Evolutionary conservation across 2,113 vertebrate species (phyloP), one percentile per base, ranked within the genome.

Genomic region (Catharus bicknelli): DNA sequence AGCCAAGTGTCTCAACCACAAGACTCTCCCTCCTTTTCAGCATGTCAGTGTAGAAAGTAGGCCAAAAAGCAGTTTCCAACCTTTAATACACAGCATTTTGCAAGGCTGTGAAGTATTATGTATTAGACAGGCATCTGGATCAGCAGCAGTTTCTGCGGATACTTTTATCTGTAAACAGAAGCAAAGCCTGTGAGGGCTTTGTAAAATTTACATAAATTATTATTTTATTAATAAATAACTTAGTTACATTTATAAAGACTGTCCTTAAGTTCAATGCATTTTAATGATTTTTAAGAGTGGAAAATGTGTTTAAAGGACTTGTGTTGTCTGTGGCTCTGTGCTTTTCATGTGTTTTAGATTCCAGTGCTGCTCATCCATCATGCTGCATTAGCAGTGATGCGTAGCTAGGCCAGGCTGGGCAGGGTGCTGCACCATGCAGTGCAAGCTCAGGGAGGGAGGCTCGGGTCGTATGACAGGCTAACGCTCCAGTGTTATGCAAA

Each of bases 1-100:
- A 95, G 94, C 96, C 95, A 95, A 95, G 90, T 91, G 93, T 95
- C 96, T 96, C 93, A 95, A 93, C 94, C 93, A 90, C 93, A 96
- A 94, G 90, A 86, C 75, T 87, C 90, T 94, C 91, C 87, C 83
- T 96, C 64, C 75, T 94, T 57, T 86, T 90, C 87, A 85, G 90
- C 83, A 57, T 90, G 91, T 96, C 93, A 96, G 82, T 88, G 83
- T n/a, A 95, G 86, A 94, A 96, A 95, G 76, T 93, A 93, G 92
- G 86, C 93, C 96, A 96, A 94, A 83, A 95, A 94, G 85, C 85
- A 93, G 68, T 93, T 96, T 94, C 87, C 93, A 94, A 74, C 83
- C 75, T 86, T 85, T 80, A 86, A 67, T 86, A 90, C 73, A 15
- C 72, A 93, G 79, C 27, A 19, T 91, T 95, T 94, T 94, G 91